Conservation (phyloP, 2,113 vertebrate species). For the Mobula hypostoma region DNA sequence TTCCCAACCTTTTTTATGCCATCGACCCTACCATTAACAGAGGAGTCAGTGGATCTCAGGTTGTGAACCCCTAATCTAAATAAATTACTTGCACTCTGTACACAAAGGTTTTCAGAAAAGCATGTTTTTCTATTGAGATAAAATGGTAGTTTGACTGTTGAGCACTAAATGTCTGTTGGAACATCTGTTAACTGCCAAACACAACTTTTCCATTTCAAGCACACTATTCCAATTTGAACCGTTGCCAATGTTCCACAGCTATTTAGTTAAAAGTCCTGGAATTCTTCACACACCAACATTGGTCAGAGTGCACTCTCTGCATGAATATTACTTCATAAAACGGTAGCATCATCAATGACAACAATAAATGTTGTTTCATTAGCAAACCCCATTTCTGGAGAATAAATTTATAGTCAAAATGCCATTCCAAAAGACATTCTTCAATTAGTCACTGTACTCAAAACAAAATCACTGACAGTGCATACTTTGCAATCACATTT, state of each 20-base stretch:
- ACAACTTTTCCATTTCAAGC: too few relatives aligned
- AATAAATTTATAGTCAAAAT: background rate
- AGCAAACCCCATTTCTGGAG: background rate
- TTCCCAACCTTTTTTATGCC: too few relatives aligned
- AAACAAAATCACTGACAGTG: background rate
- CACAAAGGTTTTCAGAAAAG: too few relatives aligned
- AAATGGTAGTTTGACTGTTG: too few relatives aligned
- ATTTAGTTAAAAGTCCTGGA: background rate
- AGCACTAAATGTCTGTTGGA: too few relatives aligned
- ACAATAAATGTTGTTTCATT: background rate
- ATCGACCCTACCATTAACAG: too few relatives aligned
- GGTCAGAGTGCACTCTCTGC: background rate
- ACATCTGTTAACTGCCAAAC: too few relatives aligned
- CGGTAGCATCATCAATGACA: background rate
- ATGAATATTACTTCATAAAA: background rate
- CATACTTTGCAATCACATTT: background rate
- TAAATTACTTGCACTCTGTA: too few relatives aligned
- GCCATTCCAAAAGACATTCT: background rate
- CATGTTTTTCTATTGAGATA: too few relatives aligned
- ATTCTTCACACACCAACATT: background rate
- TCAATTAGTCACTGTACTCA: background rate
- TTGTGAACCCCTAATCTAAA: too few relatives aligned
- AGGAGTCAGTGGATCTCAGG: too few relatives aligned
- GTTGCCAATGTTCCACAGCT: too few relatives aligned
- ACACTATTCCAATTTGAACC: background rate